Conservation (phyloP, 1,140 invertebrate genomes). For the Neodiprion lecontei region DNA sequence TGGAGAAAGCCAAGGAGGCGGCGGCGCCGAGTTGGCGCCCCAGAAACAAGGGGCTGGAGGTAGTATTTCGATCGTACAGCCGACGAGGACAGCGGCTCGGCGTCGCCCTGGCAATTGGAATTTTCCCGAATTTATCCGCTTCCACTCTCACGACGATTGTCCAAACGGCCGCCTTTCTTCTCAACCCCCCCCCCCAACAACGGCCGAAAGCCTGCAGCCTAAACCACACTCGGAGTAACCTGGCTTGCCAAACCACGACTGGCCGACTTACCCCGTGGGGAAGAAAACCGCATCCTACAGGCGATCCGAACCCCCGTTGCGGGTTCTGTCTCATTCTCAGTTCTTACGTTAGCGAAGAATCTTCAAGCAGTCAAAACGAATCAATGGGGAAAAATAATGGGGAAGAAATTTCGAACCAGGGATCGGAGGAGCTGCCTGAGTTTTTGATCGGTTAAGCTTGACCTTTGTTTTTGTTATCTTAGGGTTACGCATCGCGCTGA, state of each 20-base stretch:
- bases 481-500: no score
- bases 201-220: not conserved
- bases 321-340: no score
- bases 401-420: no score
- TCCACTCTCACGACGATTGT: not conserved
- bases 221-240: not conserved
- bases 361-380: no score
- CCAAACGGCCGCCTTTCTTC: not conserved
- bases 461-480: no score
- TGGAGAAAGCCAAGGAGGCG: not conserved
- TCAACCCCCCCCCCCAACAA: not conserved
- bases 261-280: not conserved
- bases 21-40: not conserved
- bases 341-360: no score
- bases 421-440: no score
- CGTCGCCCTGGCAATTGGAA: not conserved
- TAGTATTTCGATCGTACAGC: slow-evolving; percentile 1
- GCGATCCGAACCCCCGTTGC: no score
- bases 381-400: no score
- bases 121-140: slow-evolving; percentile 5
- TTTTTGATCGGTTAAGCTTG: no score
- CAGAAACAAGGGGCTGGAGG: slow-evolving; percentile 3
- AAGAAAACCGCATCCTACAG: not conserved
- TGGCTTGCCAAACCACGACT: not conserved
- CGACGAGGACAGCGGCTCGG: not conserved